Conservation (phyloP, 2,888 invertebrate genomes). For the Gari tellinella region DNA sequence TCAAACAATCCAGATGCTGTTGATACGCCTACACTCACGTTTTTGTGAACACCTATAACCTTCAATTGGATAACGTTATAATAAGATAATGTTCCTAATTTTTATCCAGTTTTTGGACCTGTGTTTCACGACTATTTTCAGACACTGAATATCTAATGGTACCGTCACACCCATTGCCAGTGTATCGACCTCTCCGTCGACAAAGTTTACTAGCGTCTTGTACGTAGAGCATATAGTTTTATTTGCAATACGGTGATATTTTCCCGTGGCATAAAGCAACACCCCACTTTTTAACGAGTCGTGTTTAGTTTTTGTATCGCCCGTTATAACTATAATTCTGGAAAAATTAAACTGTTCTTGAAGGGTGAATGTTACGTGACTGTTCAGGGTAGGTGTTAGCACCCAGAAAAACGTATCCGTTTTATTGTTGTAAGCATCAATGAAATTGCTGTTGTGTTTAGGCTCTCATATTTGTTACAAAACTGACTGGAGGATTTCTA, state of each 20-base stretch:
- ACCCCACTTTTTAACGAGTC: slow-evolving; percentile 32
- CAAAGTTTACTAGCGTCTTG: slow-evolving; percentile 17
- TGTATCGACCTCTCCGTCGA: slow-evolving; percentile 54
- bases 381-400: slow-evolving; percentile 32
- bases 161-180: slow-evolving; percentile 34
- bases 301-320: slow-evolving; percentile 35
- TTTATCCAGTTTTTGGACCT: slow-evolving; percentile 23
- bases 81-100: slow-evolving; percentile 19
- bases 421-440: slow-evolving; percentile 77
- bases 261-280: background rate
- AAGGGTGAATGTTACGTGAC: slow-evolving; percentile 58
- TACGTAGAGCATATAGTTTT: background rate
- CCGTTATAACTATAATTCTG: slow-evolving; percentile 62
- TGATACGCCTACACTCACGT: no score
- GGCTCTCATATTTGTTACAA: slow-evolving; percentile 78
- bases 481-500: slow-evolving; percentile 81
- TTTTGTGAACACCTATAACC: no score
- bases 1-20: no score
- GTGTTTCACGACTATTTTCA: slow-evolving; percentile 19
- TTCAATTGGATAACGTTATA: no score
- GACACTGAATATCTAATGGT: slow-evolving; percentile 20
- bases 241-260: background rate
- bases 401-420: slow-evolving; percentile 59
- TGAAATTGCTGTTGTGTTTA: slow-evolving; percentile 45
- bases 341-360: slow-evolving; percentile 53